Evolutionary conservation across 1,140 invertebrate species (phyloP).

Genomic region (Atta cephalotes): DNA sequence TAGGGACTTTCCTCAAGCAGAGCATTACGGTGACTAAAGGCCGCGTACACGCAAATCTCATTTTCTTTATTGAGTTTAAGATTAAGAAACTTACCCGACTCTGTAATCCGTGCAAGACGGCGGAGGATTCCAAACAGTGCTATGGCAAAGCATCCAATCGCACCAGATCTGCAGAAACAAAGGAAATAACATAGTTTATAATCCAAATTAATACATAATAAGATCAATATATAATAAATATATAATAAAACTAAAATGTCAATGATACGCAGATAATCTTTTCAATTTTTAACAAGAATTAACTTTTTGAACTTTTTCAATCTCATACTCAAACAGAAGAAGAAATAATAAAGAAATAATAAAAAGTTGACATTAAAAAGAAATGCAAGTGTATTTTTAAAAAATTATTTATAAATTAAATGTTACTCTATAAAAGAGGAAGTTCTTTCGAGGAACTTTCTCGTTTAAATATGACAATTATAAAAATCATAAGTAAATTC

Average conservation of each 20-base stretch:
- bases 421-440: too few relatives aligned
- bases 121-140: slow-evolving; percentile 94
- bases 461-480: too few relatives aligned
- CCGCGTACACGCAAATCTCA: slow-evolving; percentile 21
- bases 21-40: not conserved
- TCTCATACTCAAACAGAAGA: not conserved
- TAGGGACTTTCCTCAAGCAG: slow-evolving; percentile 3
- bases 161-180: slow-evolving; percentile 91
- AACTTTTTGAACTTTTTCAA: not conserved
- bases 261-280: not conserved
- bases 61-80: slow-evolving; percentile 42
- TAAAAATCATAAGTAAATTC: too few relatives aligned
- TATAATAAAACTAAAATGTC: not conserved
- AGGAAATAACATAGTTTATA: slow-evolving; percentile 17
- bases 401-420: not conserved
- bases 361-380: not conserved
- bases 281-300: not conserved
- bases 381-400: not conserved
- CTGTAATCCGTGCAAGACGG: slow-evolving; percentile 92
- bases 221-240: not conserved
- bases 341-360: slow-evolving; percentile 10
- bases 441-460: too few relatives aligned
- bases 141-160: slow-evolving; percentile 96
- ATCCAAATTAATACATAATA: not conserved
- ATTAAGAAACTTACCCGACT: slow-evolving; percentile 90